A percentile compares a stretch with the other conserved stretches of the same genome.
Conservation (phyloP, 2,888 invertebrate genomes). For the Sthenelais limicola region DNA sequence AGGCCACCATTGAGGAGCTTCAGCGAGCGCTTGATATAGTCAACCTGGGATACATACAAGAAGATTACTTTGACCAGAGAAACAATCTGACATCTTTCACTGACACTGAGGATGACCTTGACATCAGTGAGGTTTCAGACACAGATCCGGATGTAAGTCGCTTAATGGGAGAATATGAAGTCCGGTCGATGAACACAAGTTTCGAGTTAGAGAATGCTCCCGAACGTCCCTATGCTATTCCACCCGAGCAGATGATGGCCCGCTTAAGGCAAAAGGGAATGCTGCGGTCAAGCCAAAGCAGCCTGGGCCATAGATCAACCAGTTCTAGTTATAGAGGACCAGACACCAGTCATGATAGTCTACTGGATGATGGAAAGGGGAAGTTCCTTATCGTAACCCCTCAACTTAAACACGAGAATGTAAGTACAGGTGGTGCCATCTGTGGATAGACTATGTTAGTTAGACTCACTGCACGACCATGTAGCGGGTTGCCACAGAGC, state of each 20-base stretch:
- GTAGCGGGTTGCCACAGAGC: too few species aligned
- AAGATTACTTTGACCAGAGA: slow-evolving; percentile 45
- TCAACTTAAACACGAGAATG: slow-evolving; percentile 47
- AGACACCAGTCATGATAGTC: slow-evolving; percentile 23
- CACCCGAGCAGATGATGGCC: slow-evolving; percentile 18
- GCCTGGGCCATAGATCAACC: slow-evolving; percentile 19
- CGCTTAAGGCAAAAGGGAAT: slow-evolving; percentile 3
- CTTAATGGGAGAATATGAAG: slow-evolving; percentile 50
- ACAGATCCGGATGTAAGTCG: slow-evolving; percentile 53
- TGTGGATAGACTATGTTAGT: too few species aligned
- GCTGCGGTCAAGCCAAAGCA: slow-evolving; percentile 17
- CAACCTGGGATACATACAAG: slow-evolving; percentile 52
- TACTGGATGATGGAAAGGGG: slow-evolving; percentile 20
- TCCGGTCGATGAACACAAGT: slow-evolving; percentile 50
- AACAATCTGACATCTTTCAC: slow-evolving; percentile 39
- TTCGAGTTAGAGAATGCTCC: slow-evolving; percentile 42
- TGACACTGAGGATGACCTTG: slow-evolving; percentile 51
- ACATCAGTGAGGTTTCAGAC: slow-evolving; percentile 49
- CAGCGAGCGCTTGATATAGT: slow-evolving; percentile 53
- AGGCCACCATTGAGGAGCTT: slow-evolving; percentile 54
- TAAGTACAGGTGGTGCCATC: slow-evolving; percentile 42
- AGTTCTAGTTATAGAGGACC: neutral
- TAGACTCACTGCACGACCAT: too few species aligned
- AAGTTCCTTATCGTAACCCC: slow-evolving; percentile 48
- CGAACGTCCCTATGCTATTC: neutral